Base-by-base conservation (phyloP, 2,113 vertebrate genomes). In the Entelurus aequoreus region DNA sequence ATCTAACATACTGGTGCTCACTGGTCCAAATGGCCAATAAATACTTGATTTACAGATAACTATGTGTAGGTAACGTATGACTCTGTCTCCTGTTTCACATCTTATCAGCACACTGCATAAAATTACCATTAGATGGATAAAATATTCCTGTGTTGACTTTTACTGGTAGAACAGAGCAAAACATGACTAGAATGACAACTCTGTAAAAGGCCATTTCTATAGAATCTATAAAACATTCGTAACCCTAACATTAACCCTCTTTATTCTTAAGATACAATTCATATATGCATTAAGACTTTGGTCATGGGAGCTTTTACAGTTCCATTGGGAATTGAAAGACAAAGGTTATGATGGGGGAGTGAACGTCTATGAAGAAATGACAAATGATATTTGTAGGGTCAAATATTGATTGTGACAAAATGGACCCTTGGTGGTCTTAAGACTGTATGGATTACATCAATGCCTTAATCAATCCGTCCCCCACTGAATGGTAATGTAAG, bases 311-410 rank as follows among this genome's bases (percentile, higher is more conserved):
- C 13, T 48, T 72, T 62, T 53, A 83, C 59, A 60, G 81, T 61
- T 78, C 79, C 65, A 59, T 13, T 67, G 84, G 81, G 81, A 72
- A 70, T 64, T 50, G n/a, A 66, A 60, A 37, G 56, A 48, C 48
- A 67, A 57, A 47, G 73, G 62, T 69, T 74, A 58, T 46, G 67
- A 60, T 48, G 66, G 28, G 63, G 58, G 54, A 74, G 65, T 7
- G 19, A 54, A 72, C 62, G 21, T 62, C 72, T 77, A 61, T 65
- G 63, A 80, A 72, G 65, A 81, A 60, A 84, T 54, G 81, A 60
- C 74, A 80, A 84, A 79, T 76, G 61, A 82, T 86, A 85, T 88
- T 82, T 85, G 80, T 75, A 77, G 75, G 85, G 85, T 88, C 83
- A 71, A 55, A 56, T 87, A 88, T 88, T 81, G 84, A 88, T 85